Conservation (phyloP, 2,888 invertebrate genomes). For the Toxonevra muliebris region DNA sequence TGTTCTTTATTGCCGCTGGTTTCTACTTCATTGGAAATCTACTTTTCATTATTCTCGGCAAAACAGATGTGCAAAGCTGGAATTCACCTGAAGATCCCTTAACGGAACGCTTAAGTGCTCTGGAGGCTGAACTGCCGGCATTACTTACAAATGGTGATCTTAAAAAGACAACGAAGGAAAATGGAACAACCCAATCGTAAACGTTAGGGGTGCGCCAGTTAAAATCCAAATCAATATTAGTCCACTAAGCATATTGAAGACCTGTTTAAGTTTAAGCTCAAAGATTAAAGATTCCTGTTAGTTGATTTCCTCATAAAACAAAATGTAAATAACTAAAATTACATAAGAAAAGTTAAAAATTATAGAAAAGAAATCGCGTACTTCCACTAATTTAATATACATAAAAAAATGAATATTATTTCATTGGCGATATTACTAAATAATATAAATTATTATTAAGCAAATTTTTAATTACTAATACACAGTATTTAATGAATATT, state of each 20-base stretch:
- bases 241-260: constrained; percentile 46
- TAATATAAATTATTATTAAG: no score
- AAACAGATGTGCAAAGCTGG: constrained; percentile 70
- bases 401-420: no score
- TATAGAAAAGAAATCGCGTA: no score
- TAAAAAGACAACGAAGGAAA: constrained; percentile 38
- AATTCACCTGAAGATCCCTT: constrained; percentile 65
- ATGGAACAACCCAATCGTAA: constrained; percentile 32
- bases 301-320: neutral
- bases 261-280: constrained; percentile 40
- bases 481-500: no score
- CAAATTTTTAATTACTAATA: no score
- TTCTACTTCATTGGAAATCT: constrained; percentile 69
- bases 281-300: constrained; percentile 24
- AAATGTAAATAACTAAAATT: no score
- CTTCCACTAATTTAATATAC: no score
- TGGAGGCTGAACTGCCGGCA: constrained; percentile 43
- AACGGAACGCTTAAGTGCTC: constrained; percentile 35
- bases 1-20: constrained; percentile 69
- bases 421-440: no score
- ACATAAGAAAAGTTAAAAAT: no score
- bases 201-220: constrained; percentile 2
- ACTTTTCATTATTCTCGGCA: constrained; percentile 68
- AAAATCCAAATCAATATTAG: constrained; percentile 15
- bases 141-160: constrained; percentile 38